Conservation (phyloP, 2,113 vertebrate species). For the Laticauda colubrina region DNA sequence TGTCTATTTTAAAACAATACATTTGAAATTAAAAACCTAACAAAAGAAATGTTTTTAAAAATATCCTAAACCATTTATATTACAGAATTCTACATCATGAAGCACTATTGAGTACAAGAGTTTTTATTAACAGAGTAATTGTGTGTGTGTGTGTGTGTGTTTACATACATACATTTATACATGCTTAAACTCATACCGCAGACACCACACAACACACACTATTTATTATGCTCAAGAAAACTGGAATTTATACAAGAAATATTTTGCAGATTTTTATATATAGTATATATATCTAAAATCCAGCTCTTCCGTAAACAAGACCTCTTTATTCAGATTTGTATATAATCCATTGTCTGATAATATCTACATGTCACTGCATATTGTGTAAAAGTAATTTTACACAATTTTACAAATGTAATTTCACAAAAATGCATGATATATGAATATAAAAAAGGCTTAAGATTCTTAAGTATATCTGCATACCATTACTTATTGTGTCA, state of each 20-base stretch:
- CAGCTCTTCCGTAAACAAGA: conserved; percentile 48
- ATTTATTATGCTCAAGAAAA: neutral
- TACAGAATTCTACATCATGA: neutral
- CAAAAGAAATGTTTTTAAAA: neutral
- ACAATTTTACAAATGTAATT: conserved; percentile 21
- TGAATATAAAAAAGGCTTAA: neutral
- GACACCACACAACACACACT: neutral
- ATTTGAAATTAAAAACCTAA: neutral
- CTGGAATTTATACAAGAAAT: neutral
- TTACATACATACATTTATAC: neutral
- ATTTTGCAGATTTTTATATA: neutral
- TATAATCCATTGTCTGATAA: conserved; percentile 45
- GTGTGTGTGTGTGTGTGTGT: neutral
- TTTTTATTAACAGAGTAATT: neutral
- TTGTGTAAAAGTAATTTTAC: conserved; percentile 29
- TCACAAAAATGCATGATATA: neutral
- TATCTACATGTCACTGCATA: conserved; percentile 9
- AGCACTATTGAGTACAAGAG: neutral
- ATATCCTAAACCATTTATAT: neutral
- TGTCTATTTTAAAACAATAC: neutral
- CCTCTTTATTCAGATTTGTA: conserved; percentile 47
- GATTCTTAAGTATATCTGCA: neutral
- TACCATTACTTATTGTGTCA: neutral
- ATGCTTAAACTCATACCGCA: neutral
- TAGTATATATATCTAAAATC: neutral